A percentile compares a stretch with the other conserved stretches of the same genome.
Evolutionary conservation across 2,797 vertebrate species (phyloP).

Genomic region (Pangasius larnaudii): DNA sequence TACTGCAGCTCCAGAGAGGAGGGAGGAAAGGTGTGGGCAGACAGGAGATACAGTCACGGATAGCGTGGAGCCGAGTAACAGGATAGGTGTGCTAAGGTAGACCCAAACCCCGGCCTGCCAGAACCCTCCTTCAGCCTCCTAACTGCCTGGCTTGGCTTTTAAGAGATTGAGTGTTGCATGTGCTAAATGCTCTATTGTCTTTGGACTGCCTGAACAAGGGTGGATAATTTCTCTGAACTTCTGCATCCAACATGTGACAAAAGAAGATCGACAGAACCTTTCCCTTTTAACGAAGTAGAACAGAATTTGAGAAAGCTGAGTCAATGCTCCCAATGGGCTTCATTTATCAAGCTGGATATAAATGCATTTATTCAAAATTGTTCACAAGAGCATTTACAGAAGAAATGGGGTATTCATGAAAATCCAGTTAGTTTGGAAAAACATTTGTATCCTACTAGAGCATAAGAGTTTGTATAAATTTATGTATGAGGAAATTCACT

Average conservation of each 20-base stretch:
- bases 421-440: neutral
- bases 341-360: neutral
- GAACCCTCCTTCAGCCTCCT: neutral
- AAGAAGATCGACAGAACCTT: slow-evolving; percentile 42
- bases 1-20: neutral
- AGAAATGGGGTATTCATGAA: neutral
- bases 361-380: neutral
- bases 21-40: slow-evolving; percentile 35
- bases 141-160: slow-evolving; percentile 4
- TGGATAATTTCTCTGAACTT: slow-evolving; percentile 20
- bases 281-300: neutral
- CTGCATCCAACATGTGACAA: slow-evolving; percentile 25
- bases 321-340: neutral
- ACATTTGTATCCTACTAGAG: neutral
- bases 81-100: slow-evolving; percentile 35
- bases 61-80: slow-evolving; percentile 24
- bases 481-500: neutral
- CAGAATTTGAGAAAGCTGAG: slow-evolving; percentile 23
- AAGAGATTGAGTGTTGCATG: slow-evolving; percentile 12
- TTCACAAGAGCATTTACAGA: neutral
- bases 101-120: slow-evolving; percentile 17
- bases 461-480: neutral
- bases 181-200: slow-evolving; percentile 26
- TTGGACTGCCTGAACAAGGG: slow-evolving; percentile 27
- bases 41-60: slow-evolving; percentile 28